Evolutionary conservation across 2,113 vertebrate genomes (phyloP), one percentile per base, ranked within the genome.

Genomic region (Apus apus): DNA sequence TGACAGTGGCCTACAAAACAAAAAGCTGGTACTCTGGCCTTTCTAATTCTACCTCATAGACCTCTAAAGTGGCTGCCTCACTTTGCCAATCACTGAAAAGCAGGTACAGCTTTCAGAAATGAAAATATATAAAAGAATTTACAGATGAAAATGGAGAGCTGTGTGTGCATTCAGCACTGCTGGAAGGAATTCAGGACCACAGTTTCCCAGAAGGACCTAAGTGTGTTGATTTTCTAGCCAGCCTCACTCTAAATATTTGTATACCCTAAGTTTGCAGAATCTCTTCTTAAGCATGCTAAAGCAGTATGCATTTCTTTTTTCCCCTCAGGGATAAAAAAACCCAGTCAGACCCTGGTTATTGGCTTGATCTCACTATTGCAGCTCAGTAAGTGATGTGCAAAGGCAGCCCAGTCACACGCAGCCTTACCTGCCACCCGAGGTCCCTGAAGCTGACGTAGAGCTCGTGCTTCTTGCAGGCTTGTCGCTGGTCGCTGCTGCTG

Each of bases 401-500:
- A 60, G 81, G 61, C 15, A 27, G 1, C 45, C 60, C 4, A 0
- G 26, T 6, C n/a, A 4, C 6, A 16, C 13, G 19, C 29, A 67
- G 67, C 87, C 95, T 95, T 98, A 99, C 99, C 99, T 99, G 99
- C 99, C 99, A 99, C 83, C 99, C 99, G 89, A 99, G 98, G 97
- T 99, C 99, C 21, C 99, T 98, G 98, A 99, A 99, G 92, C 99
- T 99, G 98, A 99, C 99, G 25, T 99, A 99, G 71, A 99, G 98
- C 96, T 99, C 99, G 0, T 99, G 99, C 95, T 99, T 99, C 98
- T 99, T 99, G 90, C 99, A 99, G 26, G 99, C 99, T 97, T 99
- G 99, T 76, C 98, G 96, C 98, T 99, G 99, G 97, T 99, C 99
- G 4, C 97, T 97, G 92, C 99, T 99, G 98, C 98, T 99, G 98